Percentiles rank a stretch among this genome's conserved stretches.
phyloP scores from a whole-genome alignment of 2,797 vertebrate species.

The Spea hammondii region DNA sequence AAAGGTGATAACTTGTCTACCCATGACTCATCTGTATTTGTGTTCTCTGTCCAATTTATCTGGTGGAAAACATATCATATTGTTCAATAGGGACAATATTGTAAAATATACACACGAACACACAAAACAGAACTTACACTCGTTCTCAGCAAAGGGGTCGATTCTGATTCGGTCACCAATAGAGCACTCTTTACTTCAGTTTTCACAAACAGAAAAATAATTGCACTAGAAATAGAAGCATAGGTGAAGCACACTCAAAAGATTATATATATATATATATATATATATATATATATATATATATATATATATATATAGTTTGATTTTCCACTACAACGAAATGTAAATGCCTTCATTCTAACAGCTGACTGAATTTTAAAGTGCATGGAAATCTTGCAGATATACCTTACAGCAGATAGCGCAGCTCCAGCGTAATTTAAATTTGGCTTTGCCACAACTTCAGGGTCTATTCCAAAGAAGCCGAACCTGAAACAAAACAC shows the following conservation, averaged over 20 bases:
- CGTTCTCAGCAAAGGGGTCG: conserved; percentile 71
- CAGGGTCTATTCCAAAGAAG: conserved; percentile 83
- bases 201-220: conserved; percentile 87
- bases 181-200: conserved; percentile 68
- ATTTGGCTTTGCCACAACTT: conserved; percentile 76
- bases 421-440: conserved; percentile 84
- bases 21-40: conserved; percentile 70
- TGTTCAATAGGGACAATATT: background rate
- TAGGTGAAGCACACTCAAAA: too few species aligned
- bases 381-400: background rate
- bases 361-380: too few species aligned
- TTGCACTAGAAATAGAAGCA: conserved; percentile 65
- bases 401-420: conserved; percentile 82
- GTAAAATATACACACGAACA: background rate
- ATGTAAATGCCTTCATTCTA: too few species aligned
- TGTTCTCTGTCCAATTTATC: conserved; percentile 62
- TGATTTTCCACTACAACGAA: too few species aligned
- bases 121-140: conserved; percentile 67
- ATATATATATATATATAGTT: too few species aligned
- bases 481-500: conserved; percentile 75
- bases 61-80: background rate
- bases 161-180: conserved; percentile 59
- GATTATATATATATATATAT: too few species aligned
- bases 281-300: too few species aligned
- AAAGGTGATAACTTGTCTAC: conserved; percentile 70